These are phyloP conservation scores for Phrynosoma platyrhinos DNA, from an alignment of 2,113 vertebrate genomes.

Conservation along the genomic window DNA sequence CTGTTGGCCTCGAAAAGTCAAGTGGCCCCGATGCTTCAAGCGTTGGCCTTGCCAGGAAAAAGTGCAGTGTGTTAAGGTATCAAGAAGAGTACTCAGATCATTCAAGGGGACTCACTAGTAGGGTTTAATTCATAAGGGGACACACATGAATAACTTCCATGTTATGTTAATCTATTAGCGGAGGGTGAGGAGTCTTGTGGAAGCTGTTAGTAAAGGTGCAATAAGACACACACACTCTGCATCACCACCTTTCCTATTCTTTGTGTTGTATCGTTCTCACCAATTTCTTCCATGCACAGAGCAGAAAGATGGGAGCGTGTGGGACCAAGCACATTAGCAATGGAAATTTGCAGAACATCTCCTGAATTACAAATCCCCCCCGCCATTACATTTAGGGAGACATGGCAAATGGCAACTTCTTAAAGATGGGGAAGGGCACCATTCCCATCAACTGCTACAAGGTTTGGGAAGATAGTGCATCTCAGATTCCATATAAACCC, in stretches of 20 bases:
- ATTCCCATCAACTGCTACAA: neutral
- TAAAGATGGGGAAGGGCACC: neutral
- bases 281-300: neutral
- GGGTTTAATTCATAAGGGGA: neutral
- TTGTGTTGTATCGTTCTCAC: too few species aligned
- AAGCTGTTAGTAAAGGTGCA: too few species aligned
- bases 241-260: too few species aligned
- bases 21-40: constrained; percentile 80
- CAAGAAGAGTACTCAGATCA: neutral
- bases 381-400: neutral
- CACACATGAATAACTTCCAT: too few species aligned
- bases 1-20: constrained; percentile 79
- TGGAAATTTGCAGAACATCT: neutral
- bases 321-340: neutral
- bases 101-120: neutral
- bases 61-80: constrained; percentile 83
- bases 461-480: neutral
- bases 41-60: constrained; percentile 80
- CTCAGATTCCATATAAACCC: neutral
- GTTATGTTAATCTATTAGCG: too few species aligned
- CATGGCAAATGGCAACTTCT: neutral
- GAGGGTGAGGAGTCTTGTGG: too few species aligned
- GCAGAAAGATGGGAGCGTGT: neutral
- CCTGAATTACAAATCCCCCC: neutral
- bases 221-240: too few species aligned